Percentiles rank a stretch among this genome's conserved stretches.
phyloP scores from a whole-genome alignment of 2,113 vertebrate genomes.

The Uropsilus gracilis region DNA sequence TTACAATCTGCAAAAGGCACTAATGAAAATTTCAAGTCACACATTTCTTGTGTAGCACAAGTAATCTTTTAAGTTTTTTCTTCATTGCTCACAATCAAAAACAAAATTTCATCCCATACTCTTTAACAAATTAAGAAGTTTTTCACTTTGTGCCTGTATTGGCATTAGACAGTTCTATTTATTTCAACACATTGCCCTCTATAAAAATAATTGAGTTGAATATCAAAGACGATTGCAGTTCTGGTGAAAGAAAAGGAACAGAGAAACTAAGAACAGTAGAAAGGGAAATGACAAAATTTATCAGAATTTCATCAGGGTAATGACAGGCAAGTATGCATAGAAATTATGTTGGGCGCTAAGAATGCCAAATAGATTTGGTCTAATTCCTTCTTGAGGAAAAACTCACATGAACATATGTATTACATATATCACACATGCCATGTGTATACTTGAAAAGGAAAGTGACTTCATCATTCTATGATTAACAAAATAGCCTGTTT shows the following conservation, averaged over 20 bases:
- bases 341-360: neutral
- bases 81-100: constrained; percentile 18
- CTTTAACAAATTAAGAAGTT: constrained; percentile 4
- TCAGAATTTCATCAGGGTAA: neutral
- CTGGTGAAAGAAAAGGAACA: no score
- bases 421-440: neutral
- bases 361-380: neutral
- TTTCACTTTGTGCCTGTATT: neutral
- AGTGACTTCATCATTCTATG: neutral
- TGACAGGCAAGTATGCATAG: neutral
- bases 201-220: neutral
- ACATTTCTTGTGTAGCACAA: neutral
- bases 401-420: neutral
- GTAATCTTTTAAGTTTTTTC: neutral
- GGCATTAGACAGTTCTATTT: neutral
- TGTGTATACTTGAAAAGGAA: neutral
- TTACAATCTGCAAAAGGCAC: constrained; percentile 24
- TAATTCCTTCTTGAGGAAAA: neutral
- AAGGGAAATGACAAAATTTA: neutral
- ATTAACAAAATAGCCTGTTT: neutral
- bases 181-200: neutral
- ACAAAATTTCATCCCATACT: neutral
- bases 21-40: neutral
- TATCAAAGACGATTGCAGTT: neutral
- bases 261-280: neutral